A percentile compares a stretch with the other conserved stretches of the same genome.
Conservation (phyloP, 1,140 invertebrate genomes). For the Thaumatotibia leucotreta region DNA sequence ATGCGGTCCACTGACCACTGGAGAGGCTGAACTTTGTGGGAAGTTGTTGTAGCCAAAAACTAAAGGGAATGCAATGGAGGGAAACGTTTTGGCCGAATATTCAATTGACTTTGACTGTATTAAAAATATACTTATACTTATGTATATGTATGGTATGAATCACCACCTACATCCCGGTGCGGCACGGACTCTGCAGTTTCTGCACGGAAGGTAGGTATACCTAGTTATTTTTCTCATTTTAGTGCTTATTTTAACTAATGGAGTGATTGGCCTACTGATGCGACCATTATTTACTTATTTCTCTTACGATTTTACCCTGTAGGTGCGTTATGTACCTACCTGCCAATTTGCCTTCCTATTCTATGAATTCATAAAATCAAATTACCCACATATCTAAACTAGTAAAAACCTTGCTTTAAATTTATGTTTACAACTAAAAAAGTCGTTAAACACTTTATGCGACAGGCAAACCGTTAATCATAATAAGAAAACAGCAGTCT, state of each 20-base stretch:
- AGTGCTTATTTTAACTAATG: too few species aligned
- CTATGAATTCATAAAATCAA: not conserved
- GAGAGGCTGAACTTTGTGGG: slow-evolving; percentile 56
- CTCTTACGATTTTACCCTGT: not conserved
- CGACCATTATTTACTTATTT: too few species aligned
- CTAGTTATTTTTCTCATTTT: too few species aligned
- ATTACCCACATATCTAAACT: not conserved
- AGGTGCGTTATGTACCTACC: too few species aligned
- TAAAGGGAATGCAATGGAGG: slow-evolving; percentile 14
- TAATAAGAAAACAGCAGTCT: slow-evolving; percentile 32
- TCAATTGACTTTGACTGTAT: not conserved
- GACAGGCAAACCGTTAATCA: slow-evolving; percentile 32
- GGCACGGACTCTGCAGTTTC: too few species aligned
- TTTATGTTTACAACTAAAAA: slow-evolving; percentile 15
- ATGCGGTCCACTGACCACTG: slow-evolving; percentile 55
- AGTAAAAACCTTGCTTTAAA: not conserved
- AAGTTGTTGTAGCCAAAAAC: slow-evolving; percentile 32
- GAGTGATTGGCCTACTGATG: too few species aligned
- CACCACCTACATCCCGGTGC: too few species aligned
- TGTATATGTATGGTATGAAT: too few species aligned
- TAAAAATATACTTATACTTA: too few species aligned
- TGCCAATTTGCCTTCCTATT: too few species aligned
- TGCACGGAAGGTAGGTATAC: too few species aligned
- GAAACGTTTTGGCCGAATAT: not conserved
- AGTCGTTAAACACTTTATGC: slow-evolving; percentile 33